Conservation (phyloP, 2,113 vertebrate species). For the Ardeotis arabs region DNA sequence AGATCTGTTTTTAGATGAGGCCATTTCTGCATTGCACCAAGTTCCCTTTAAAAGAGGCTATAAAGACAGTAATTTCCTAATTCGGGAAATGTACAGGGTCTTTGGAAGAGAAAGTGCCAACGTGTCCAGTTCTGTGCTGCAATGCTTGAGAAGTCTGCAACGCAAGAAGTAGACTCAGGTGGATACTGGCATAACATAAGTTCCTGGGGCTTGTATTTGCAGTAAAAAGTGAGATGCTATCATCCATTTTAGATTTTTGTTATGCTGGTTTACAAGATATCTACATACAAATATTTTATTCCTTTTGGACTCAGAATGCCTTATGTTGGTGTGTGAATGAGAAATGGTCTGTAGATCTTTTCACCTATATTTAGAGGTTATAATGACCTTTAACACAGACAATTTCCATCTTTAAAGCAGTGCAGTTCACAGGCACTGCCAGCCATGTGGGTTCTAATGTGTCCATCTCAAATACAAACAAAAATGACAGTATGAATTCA, state of each 20-base stretch:
- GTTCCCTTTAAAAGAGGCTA: neutral
- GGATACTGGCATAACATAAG: neutral
- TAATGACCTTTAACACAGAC: neutral
- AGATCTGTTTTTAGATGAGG: neutral
- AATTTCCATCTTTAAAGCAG: neutral
- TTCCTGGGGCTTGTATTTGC: neutral
- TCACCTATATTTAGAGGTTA: neutral
- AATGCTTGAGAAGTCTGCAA: neutral
- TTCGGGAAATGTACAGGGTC: neutral
- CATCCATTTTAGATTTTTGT: neutral
- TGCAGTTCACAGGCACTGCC: neutral
- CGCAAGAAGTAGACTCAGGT: neutral
- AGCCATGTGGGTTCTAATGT: fast-evolving
- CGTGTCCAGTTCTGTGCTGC: neutral
- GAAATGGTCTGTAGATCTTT: neutral
- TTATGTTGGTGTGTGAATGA: neutral
- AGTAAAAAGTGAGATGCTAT: neutral
- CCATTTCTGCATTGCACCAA: neutral
- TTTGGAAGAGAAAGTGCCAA: neutral
- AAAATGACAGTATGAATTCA: neutral
- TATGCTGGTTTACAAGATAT: neutral
- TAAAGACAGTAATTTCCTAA: neutral
- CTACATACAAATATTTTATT: neutral
- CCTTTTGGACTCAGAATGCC: neutral
- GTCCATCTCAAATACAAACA: neutral